A percentile compares a stretch with the other conserved stretches of the same genome.
These are phyloP conservation scores for Phyllopteryx taeniolatus DNA, from an alignment of 2,113 vertebrate genomes.

Conservation along the genomic window DNA sequence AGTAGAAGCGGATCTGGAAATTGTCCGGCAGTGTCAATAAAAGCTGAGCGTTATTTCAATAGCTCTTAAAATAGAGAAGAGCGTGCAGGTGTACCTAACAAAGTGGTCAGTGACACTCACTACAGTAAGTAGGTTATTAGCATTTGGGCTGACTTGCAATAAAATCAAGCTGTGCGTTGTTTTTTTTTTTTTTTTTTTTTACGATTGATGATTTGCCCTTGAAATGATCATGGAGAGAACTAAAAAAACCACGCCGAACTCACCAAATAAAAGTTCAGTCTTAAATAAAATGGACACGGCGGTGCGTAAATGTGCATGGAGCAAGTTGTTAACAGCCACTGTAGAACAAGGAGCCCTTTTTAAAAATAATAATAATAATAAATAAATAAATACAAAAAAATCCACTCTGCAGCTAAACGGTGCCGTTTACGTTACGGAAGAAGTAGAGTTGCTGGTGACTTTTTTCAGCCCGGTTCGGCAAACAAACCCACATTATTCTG, in stretches of 20 bases:
- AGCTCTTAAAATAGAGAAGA: neutral
- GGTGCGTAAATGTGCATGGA: conserved; percentile 45
- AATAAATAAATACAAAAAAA: neutral
- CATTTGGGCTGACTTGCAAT: neutral
- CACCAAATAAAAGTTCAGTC: neutral
- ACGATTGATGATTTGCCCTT: neutral
- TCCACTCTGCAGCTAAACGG: conserved; percentile 45
- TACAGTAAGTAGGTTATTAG: no score
- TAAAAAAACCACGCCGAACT: neutral
- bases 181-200: neutral
- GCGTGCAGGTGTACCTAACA: neutral
- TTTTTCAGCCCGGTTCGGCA: conserved; percentile 11
- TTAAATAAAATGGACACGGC: neutral
- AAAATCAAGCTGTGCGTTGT: neutral
- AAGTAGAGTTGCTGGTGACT: conserved; percentile 33
- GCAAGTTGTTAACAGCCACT: conserved; percentile 34
- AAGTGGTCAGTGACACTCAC: neutral
- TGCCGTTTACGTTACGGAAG: conserved; percentile 27
- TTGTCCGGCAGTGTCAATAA: neutral
- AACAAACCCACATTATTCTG: neutral
- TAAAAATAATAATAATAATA: no score
- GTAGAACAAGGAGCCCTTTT: conserved; percentile 19
- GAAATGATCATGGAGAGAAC: neutral
- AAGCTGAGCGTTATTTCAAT: neutral
- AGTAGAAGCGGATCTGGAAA: neutral